A percentile compares a stretch with the other conserved stretches of the same genome.
Evolutionary conservation across 2,113 vertebrate species (phyloP).

Genomic region (Ploceus nigricollis): DNA sequence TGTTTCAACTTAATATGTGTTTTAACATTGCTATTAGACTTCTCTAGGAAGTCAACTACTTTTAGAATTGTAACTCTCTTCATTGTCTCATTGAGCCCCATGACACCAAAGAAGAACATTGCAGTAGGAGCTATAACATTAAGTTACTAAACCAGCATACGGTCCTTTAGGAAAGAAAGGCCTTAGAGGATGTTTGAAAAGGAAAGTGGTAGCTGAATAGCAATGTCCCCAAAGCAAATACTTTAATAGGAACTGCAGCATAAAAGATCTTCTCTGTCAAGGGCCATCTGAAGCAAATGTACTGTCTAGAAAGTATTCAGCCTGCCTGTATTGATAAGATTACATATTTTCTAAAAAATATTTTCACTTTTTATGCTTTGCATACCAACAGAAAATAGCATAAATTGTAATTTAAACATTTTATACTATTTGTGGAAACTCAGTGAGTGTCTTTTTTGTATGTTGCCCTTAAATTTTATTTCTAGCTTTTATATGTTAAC

Average conservation of each 20-base stretch:
- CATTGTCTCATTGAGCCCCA: neutral
- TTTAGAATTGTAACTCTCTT: constrained; percentile 55
- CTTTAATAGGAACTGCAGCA: constrained; percentile 28
- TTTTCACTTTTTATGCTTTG: neutral
- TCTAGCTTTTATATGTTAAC: neutral
- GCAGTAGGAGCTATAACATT: constrained; percentile 11
- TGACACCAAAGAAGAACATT: neutral
- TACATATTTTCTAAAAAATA: neutral
- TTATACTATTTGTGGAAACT: neutral
- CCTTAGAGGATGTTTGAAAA: constrained; percentile 40
- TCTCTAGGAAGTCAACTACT: constrained; percentile 19
- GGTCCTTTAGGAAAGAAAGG: constrained; percentile 38
- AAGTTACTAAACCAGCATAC: constrained; percentile 21
- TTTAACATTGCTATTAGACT: neutral
- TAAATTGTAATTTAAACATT: neutral
- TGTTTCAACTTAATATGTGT: neutral
- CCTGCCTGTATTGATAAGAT: neutral
- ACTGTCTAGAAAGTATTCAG: neutral
- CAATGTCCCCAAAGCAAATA: constrained; percentile 28
- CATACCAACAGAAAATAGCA: neutral
- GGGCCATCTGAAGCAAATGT: constrained; percentile 5
- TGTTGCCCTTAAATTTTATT: neutral
- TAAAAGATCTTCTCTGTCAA: constrained; percentile 36
- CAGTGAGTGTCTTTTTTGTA: neutral
- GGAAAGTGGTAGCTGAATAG: constrained; percentile 21